Base-by-base conservation (phyloP, 2,888 invertebrate genomes). In the Leucophenga maculata region DNA sequence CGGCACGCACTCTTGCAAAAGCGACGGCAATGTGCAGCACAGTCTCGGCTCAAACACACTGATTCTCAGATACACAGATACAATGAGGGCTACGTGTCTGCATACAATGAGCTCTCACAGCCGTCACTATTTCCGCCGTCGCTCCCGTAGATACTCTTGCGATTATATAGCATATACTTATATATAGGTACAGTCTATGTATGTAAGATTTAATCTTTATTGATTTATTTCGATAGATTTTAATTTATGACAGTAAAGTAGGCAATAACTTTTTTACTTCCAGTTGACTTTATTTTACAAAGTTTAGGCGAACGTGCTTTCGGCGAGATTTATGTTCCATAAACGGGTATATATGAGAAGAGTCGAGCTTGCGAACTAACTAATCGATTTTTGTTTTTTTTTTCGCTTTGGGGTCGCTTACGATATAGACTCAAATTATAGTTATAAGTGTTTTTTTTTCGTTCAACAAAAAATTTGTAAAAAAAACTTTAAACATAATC, bases 171-270 rank as follows among this genome's bases (percentile, higher is more conserved):
- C 4, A 26, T 68, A 71, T 69, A 60, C 67, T 55, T 62, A 57
- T 67, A 65, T 13, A 22, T 59, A 50, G 65, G 22, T 3, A 6
- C 39, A 32, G 46, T 59, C 50, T 55, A 11, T 60, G n/a, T 64
- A 50, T 57, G 44, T 79, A 75, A 82, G 86, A 85, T 86, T 83
- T 86, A 86, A 85, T 85, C 86, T 85, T 78, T 86, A 85, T 85
- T 85, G 85, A 85, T 85, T 85, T 85, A 85, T 85, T 85, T 84
- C 81, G 81, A 85, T 81, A 76, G 82, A 78, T 82, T 85, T 83
- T 81, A 83, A 85, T 85, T 84, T 82, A 82, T 84, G 84, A 82
- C 81, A 74, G 76, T 72, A 74, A 82, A 76, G 79, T 82, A 82
- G 81, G 84, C 80, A 80, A 83, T 82, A 74, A 81, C 76, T 80